These are phyloP conservation scores for Drosophila novamexicana DNA, from an alignment of 1,140 invertebrate genomes.

Conservation along the genomic window DNA sequence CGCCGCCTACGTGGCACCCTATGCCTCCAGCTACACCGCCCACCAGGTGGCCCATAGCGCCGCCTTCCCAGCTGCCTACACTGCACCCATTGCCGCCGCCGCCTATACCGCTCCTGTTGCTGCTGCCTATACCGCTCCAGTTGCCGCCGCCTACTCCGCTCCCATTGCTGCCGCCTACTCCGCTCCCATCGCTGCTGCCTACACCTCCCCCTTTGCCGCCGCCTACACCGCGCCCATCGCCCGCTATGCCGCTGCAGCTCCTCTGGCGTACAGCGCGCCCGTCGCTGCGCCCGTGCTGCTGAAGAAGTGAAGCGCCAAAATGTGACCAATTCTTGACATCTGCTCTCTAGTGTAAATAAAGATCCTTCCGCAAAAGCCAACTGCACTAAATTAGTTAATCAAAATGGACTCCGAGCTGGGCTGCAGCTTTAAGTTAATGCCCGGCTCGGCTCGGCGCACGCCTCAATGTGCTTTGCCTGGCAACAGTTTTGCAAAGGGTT, in stretches of 20 bases:
- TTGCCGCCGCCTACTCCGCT: conserved; percentile 45
- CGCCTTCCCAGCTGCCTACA: conserved; percentile 71
- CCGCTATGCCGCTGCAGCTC: conserved; percentile 46
- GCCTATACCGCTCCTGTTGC: conserved; percentile 71
- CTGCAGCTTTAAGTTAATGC: conserved; percentile 31
- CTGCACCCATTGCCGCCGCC: conserved; percentile 58
- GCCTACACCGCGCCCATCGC: conserved; percentile 56
- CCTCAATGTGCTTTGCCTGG: conserved; percentile 43
- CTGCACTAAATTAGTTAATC: conserved; percentile 28
- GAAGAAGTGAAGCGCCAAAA: conserved; percentile 60
- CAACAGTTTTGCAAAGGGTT: conserved; percentile 58
- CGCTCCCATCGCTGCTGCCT: conserved; percentile 48
- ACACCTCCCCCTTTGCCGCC: conserved; percentile 75
- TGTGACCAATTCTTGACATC: conserved; percentile 42
- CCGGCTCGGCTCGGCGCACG: conserved; percentile 2
- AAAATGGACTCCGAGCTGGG: conserved; percentile 36
- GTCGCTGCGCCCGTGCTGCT: conserved; percentile 53
- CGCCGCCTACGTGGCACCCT: conserved; percentile 85
- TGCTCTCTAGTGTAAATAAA: conserved; percentile 63
- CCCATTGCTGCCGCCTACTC: conserved; percentile 81
- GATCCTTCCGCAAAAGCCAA: conserved; percentile 16
- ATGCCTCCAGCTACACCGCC: conserved; percentile 74
- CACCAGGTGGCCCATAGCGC: conserved; percentile 59
- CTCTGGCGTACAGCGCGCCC: conserved; percentile 24
- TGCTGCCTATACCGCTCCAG: conserved; percentile 26